Conservation (phyloP, 2,797 vertebrate species). For the Syngnathus rostellatus region DNA sequence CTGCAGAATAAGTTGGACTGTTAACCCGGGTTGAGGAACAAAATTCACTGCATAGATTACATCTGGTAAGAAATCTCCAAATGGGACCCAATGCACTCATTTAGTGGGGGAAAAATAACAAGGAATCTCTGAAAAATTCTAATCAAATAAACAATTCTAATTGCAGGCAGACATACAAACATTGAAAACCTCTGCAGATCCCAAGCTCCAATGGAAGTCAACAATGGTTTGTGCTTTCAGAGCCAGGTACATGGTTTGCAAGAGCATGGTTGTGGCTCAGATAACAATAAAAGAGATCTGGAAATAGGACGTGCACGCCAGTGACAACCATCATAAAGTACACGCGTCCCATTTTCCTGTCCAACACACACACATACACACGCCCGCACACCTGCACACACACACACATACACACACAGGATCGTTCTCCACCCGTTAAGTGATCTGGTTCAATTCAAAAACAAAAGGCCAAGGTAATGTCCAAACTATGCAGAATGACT, state of each 20-base stretch:
- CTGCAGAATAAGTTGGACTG: conserved; percentile 37
- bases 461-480: conserved; percentile 56
- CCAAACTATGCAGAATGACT: conserved; percentile 58
- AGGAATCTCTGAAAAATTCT: background rate
- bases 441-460: conserved; percentile 60
- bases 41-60: conserved; percentile 27
- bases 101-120: conserved; percentile 11
- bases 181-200: conserved; percentile 9
- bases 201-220: conserved; percentile 13
- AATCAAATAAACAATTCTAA: conserved; percentile 10
- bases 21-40: conserved; percentile 19
- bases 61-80: conserved; percentile 26
- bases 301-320: conserved; percentile 31
- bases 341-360: conserved; percentile 31
- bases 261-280: conserved; percentile 25
- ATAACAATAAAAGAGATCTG: conserved; percentile 38
- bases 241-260: conserved; percentile 30
- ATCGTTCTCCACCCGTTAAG: conserved; percentile 53
- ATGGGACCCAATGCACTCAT: conserved; percentile 10
- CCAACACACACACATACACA: conserved; percentile 22
- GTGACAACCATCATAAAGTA: conserved; percentile 44
- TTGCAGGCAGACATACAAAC: conserved; percentile 6
- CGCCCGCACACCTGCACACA: background rate
- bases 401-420: conserved; percentile 22
- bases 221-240: conserved; percentile 17